Base-by-base conservation (phyloP, 2,888 invertebrate species). In the Metacarcinus magister region DNA sequence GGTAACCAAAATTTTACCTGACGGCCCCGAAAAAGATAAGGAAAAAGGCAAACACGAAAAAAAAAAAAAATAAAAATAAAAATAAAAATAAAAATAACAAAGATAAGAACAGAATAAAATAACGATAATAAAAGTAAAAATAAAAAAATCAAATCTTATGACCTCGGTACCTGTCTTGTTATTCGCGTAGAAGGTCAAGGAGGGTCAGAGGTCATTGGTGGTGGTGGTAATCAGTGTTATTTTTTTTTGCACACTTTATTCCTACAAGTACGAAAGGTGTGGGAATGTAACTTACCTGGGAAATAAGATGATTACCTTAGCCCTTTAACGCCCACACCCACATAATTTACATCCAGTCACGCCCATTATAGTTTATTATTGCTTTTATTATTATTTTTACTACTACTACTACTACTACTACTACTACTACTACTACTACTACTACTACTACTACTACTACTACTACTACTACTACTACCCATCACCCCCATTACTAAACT, bases 131-230 rank as follows among this genome's bases (percentile, higher is more conserved):
- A 16, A 82, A n/a, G 0, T 28, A 7, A 0, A 67, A 67, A 8
- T 28, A 10, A 32, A 28, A 75, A 75, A 75, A 75, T 54, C 8
- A 7, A 75, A 0, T 28, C 75, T 75, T 23, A 75, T 10, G 23
- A 10, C 10, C 19, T 87, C 39, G 87, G 39, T 16, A 39, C 87
- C 23, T 19, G 87, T 87, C 87, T 39, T 32, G 87, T 87, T 87
- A 87, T 87, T 39, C 39, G 32, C 87, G 87, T 87, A 32, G 87
- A 87, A 87, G 39, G 87, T 87, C 87, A 87, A 87, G 32, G 87
- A 87, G 39, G 87, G 87, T 87, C 87, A 87, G 39, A 39, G 87
- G 87, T 87, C 39, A 87, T n/a, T n/a, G n/a, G 16, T 32, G 39
- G 87, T 23, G 87, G 87, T 87, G 16, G 87, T 87, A 87, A 87